Conservation (phyloP, 1,140 invertebrate species). For the Bradysia coprophila region DNA sequence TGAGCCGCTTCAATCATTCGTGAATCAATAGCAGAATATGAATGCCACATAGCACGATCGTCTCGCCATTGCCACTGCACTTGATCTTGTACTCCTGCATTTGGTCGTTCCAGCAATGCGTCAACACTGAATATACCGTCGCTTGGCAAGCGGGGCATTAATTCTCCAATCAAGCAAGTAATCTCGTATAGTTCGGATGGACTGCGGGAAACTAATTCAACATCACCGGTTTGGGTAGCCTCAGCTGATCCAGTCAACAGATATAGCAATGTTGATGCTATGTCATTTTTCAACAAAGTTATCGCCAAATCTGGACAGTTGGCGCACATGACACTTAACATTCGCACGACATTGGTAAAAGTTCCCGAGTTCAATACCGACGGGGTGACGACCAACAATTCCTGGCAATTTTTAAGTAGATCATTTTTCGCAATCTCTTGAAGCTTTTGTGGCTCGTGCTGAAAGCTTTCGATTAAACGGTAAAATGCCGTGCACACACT, state of each 20-base stretch:
- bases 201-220: constrained; percentile 73
- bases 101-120: constrained; percentile 58
- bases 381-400: constrained; percentile 80
- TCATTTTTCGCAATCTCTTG: constrained; percentile 91
- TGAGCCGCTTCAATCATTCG: constrained; percentile 69
- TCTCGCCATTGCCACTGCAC: constrained; percentile 94
- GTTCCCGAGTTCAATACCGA: constrained; percentile 82
- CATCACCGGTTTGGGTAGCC: constrained; percentile 30
- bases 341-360: constrained; percentile 89
- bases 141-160: constrained; percentile 84
- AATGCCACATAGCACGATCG: constrained; percentile 67
- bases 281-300: constrained; percentile 80
- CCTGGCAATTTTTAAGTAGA: constrained; percentile 81
- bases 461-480: constrained; percentile 90
- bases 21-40: constrained; percentile 42
- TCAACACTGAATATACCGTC: constrained; percentile 92
- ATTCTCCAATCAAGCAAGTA: constrained; percentile 84
- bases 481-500: constrained; percentile 92
- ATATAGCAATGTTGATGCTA: constrained; percentile 84
- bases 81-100: constrained; percentile 45
- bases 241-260: constrained; percentile 70
- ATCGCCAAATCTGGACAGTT: constrained; percentile 86
- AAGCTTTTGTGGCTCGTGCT: constrained; percentile 72
- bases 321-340: constrained; percentile 88
- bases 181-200: constrained; percentile 95